Evolutionary conservation across 1,140 invertebrate species (phyloP), one percentile per base, ranked within the genome.

Genomic region (Pygmarrhopalites habei): DNA sequence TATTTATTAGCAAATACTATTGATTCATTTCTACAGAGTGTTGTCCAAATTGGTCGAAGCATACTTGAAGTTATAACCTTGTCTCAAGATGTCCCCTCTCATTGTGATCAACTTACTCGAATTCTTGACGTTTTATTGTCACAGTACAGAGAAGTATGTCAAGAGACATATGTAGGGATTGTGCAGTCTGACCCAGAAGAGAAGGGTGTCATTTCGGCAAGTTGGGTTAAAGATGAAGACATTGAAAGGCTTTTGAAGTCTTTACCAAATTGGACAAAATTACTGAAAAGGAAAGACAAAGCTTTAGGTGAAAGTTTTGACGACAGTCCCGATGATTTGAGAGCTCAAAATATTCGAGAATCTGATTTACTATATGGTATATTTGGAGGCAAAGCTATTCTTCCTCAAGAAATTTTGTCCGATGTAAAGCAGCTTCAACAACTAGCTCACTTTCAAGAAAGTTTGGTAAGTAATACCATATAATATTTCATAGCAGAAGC

Each of bases 201-300:
- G 70, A 85, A 85, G 69, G 77, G 85, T 55, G 85, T 92, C 32
- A 86, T 92, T 62, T 92, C 89, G 72, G 88, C 90, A 5, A 85
- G 86, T 28, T 96, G 93, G 93, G 82, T 93, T 1, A 90, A 92
- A 67, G 93, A 97, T 77, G 90, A 93, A 68, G 93, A 97, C 74
- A 95, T 97, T 90, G 64, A 89, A 61, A 21, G 52, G 26, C 41
- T 65, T 71, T 72, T 63, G 64, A 89, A 87, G 75, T 87, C 87
- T 14, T 76, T 91, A 29, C 89, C 89, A 1, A 91, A 89, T 73
- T 92, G 89, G 89, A 79, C 82, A 41, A 84, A 86, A 72, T 76
- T 91, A 51, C 87, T 89, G 75, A 82, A 77, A 28, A 77, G 75
- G 43, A 72, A 73, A 58, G 55, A 66, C 17, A 46, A 60, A 30